Evolutionary conservation across 2,888 invertebrate genomes (phyloP).

Genomic region (Steinernema carpocapsae): DNA sequence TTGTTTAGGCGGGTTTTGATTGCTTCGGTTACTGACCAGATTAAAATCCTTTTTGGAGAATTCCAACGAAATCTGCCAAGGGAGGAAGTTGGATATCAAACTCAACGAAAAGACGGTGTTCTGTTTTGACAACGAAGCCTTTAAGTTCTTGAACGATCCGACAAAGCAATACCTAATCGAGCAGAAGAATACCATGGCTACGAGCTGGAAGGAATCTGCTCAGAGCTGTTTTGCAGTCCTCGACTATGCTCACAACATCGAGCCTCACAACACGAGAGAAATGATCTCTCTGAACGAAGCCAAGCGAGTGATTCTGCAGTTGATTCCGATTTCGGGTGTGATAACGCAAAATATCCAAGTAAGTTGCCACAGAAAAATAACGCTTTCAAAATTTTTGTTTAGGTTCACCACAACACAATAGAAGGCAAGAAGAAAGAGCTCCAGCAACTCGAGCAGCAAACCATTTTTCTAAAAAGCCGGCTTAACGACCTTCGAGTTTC

Average conservation of each 20-base stretch:
- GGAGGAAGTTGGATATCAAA: background rate
- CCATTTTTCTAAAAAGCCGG: background rate
- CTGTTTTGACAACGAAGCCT: background rate
- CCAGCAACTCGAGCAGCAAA: background rate
- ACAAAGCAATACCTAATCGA: background rate
- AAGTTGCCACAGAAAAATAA: no score
- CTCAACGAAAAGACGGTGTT: background rate
- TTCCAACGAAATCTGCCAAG: no score
- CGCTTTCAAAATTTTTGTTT: no score
- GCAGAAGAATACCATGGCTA: background rate
- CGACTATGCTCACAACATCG: background rate
- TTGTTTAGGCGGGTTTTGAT: background rate
- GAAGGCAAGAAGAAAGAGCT: background rate
- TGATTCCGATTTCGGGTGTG: background rate
- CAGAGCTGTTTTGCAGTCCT: background rate
- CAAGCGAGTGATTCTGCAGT: background rate
- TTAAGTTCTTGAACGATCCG: background rate
- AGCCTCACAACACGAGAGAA: background rate
- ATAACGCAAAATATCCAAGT: background rate
- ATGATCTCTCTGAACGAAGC: background rate
- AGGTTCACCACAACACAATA: background rate
- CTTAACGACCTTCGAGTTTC: background rate
- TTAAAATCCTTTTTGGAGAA: no score
- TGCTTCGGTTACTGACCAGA: no score
- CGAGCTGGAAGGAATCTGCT: background rate